Evolutionary conservation across 2,113 vertebrate genomes (phyloP).

Genomic region (Paramisgurnus dabryanus): DNA sequence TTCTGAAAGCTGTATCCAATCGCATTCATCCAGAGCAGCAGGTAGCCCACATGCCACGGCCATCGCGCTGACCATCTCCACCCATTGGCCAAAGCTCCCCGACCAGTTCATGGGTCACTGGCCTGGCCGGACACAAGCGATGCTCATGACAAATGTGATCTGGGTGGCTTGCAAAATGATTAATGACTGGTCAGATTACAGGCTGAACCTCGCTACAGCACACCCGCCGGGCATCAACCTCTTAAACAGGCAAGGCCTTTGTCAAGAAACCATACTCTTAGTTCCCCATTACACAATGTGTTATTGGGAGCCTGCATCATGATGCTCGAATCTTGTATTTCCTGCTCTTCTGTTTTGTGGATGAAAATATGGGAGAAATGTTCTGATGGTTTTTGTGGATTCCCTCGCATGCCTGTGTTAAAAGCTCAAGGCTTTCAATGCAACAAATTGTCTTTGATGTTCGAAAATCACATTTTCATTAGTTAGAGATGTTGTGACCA

Average conservation of each 20-base stretch:
- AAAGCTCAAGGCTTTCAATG: conserved; percentile 62
- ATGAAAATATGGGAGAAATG: conserved; percentile 50
- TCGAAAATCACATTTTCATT: conserved; percentile 46
- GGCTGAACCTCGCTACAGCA: conserved; percentile 51
- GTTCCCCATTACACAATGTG: conserved; percentile 58
- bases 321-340: conserved; percentile 43
- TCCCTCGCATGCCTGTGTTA: conserved; percentile 54
- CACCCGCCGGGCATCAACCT: conserved; percentile 62
- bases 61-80: conserved; percentile 69
- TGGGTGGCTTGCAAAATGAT: conserved; percentile 76
- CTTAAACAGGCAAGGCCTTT: conserved; percentile 55
- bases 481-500: conserved; percentile 60
- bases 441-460: conserved; percentile 58
- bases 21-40: conserved; percentile 91
- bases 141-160: conserved; percentile 77
- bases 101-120: conserved; percentile 86
- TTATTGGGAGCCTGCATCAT: conserved; percentile 56
- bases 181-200: conserved; percentile 68
- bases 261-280: conserved; percentile 44
- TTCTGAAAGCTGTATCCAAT: conserved; percentile 88
- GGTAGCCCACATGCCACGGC: conserved; percentile 85
- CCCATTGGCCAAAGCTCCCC: conserved; percentile 77
- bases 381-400: conserved; percentile 51
- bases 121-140: conserved; percentile 79
- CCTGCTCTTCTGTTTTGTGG: conserved; percentile 47